Percentiles rank a stretch among this genome's conserved stretches.
Evolutionary conservation across 2,888 invertebrate genomes (phyloP).

Genomic region (Euplagia quadripunctaria): DNA sequence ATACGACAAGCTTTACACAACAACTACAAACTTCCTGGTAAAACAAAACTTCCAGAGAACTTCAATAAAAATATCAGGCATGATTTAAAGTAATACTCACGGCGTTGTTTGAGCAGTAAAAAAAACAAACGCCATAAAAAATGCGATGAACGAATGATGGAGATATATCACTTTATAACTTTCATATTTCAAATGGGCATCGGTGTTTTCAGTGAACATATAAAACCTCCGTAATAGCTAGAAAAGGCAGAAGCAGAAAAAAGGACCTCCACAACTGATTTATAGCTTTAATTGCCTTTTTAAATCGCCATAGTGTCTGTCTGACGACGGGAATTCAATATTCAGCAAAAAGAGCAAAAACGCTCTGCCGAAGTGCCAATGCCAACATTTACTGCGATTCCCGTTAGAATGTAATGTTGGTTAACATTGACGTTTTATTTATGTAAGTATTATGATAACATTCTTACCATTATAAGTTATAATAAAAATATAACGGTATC

Average conservation of each 20-base stretch:
- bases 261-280: constrained; percentile 76
- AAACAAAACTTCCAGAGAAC: constrained; percentile 61
- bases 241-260: constrained; percentile 66
- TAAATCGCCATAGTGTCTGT: constrained; percentile 65
- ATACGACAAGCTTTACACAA: constrained; percentile 33
- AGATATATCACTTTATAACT: constrained; percentile 82
- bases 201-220: constrained; percentile 66
- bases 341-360: constrained; percentile 74
- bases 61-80: constrained; percentile 61
- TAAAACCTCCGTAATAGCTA: constrained; percentile 71
- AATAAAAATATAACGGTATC: neutral
- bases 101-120: constrained; percentile 68
- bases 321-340: constrained; percentile 76
- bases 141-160: constrained; percentile 58
- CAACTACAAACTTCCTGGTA: constrained; percentile 46
- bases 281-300: constrained; percentile 82
- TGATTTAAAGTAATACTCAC: constrained; percentile 78
- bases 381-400: constrained; percentile 43
- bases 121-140: constrained; percentile 78
- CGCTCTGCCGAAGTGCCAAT: constrained; percentile 61
- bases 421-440: constrained; percentile 21
- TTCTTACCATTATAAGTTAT: constrained; percentile 1
- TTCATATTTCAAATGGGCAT: constrained; percentile 81
- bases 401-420: constrained; percentile 25
- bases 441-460: constrained; percentile 17